Conservation (phyloP, 2,797 vertebrate genomes). For the Cetoscarus ocellatus region DNA sequence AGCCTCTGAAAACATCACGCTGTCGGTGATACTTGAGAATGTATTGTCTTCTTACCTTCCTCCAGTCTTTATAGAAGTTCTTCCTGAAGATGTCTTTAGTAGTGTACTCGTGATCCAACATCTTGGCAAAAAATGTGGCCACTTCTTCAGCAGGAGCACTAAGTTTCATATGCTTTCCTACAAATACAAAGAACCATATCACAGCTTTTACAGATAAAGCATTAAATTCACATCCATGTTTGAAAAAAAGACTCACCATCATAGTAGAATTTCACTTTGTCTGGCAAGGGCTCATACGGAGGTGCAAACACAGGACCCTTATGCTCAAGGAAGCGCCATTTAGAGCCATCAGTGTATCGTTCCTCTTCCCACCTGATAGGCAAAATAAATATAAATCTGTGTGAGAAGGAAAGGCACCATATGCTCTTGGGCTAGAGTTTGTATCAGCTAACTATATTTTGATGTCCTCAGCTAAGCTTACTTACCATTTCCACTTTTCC, state of each 20-base stretch:
- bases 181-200: slow-evolving; percentile 19
- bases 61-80: slow-evolving; percentile 98
- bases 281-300: slow-evolving; percentile 92
- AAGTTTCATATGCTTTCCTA: slow-evolving; percentile 93
- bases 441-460: neutral
- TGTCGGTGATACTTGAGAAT: neutral
- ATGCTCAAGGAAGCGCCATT: slow-evolving; percentile 97
- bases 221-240: neutral
- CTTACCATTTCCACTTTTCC: slow-evolving; percentile 97
- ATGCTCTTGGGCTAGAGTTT: slow-evolving; percentile 3
- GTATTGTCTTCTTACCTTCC: slow-evolving; percentile 86
- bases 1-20: neutral
- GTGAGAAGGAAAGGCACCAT: slow-evolving; percentile 3
- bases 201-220: neutral
- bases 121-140: slow-evolving; percentile 96
- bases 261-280: slow-evolving; percentile 92
- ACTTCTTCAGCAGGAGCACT: slow-evolving; percentile 93
- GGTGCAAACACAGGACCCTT: slow-evolving; percentile 96
- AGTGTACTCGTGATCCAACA: slow-evolving; percentile 98
- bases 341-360: slow-evolving; percentile 93
- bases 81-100: slow-evolving; percentile 97
- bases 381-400: slow-evolving; percentile 2
- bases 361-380: slow-evolving; percentile 95
- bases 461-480: neutral
- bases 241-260: slow-evolving; percentile 86